Conservation (phyloP, 2,888 invertebrate genomes). For the Coremacera marginata region DNA sequence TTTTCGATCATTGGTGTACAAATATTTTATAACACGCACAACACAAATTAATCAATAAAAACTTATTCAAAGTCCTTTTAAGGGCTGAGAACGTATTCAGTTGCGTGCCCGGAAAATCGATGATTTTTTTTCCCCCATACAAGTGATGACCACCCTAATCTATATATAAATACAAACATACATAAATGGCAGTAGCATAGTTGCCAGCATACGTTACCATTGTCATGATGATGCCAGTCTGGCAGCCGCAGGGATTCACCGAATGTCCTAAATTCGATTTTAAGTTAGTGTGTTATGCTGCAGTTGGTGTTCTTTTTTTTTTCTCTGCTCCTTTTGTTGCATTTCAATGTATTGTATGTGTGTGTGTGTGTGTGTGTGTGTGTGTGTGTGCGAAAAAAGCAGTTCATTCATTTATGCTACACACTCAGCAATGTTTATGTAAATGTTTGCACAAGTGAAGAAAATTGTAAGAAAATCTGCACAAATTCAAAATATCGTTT, state of each 20-base stretch:
- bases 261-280: slow-evolving; percentile 15
- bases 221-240: too few species aligned
- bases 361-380: background rate
- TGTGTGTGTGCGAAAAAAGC: background rate
- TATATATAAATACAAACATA: background rate
- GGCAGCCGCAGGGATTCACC: slow-evolving; percentile 1
- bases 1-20: too few species aligned
- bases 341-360: background rate
- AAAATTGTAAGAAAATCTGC: slow-evolving; percentile 13
- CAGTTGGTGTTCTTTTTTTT: background rate
- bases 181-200: background rate
- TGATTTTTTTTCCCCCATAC: too few species aligned
- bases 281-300: background rate
- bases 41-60: too few species aligned
- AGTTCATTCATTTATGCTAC: background rate
- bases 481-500: slow-evolving; percentile 23
- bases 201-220: background rate
- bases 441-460: background rate
- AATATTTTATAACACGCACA: too few species aligned
- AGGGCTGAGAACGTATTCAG: too few species aligned
- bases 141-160: too few species aligned
- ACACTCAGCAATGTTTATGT: too few species aligned
- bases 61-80: too few species aligned
- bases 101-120: too few species aligned
- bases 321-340: background rate